Evolutionary conservation across 2,888 invertebrate genomes (phyloP), one percentile per base, ranked within the genome.

Genomic region (Bedellia somnulentella): DNA sequence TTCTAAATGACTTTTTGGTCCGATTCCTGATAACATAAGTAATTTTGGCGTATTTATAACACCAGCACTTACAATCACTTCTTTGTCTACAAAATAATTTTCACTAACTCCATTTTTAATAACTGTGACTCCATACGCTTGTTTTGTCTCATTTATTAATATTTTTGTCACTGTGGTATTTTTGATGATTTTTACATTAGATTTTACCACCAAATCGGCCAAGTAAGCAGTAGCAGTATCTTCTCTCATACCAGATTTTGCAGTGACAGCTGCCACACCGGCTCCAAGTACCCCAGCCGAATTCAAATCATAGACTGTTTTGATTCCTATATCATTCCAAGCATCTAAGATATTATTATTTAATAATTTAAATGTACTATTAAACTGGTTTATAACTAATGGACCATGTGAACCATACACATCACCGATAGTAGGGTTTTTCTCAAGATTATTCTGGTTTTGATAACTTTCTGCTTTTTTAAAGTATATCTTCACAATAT

Each of bases 11-110:
- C 54, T 34, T 35, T 44, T 50, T 1, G 73, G 66, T 1, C 80
- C 80, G 2, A 80, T 46, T 12, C 80, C 80, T 2, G 80, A 80
- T 1, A 79, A 39, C 59, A 78, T 62, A 2, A 80, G 42, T 5
- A 80, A 39, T 30, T 78, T 71, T 1, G 79, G 76, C 0, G 78
- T 63, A 35, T 78, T 75, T 3, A 79, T 50, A 2, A 64, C 29
- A 4, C 79, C 79, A 2, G 66, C 71, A 8, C 73, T 67, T 16
- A 79, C 18, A 29, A 80, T 68, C 0, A 80, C 52, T 41, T 80
- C 79, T 28, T 57, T 60, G 11, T 33, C 57, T 0, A 56, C 68
- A 3, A 25, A 35, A 1, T 46, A 50, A 17, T 37, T 34, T 37
- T 55, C 47, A 24, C 34, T 39, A 10, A 38, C 36, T 1, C 51